phyloP scores from a whole-genome alignment of 2,888 invertebrate genomes.

The Baccha elongata region DNA sequence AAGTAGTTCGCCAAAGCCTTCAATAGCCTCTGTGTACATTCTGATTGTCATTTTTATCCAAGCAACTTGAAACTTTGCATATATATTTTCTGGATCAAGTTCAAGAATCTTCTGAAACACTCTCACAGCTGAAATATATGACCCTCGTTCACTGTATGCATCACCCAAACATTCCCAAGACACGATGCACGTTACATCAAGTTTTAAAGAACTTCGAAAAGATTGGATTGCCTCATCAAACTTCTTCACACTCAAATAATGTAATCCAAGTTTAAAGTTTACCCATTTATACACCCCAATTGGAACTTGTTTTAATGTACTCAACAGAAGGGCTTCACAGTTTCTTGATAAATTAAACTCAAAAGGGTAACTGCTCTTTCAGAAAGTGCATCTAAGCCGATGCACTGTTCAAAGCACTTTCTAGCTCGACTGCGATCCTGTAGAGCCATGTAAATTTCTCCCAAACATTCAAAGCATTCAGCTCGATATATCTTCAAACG shows the following conservation, averaged over 20 bases:
- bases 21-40: constrained; percentile 84
- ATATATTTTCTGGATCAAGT: constrained; percentile 86
- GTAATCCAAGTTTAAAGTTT: constrained; percentile 91
- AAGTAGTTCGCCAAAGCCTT: constrained; percentile 87
- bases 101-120: constrained; percentile 91
- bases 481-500: constrained; percentile 89
- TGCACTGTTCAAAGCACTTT: constrained; percentile 93
- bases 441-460: constrained; percentile 87
- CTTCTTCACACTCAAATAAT: constrained; percentile 89
- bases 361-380: constrained; percentile 88
- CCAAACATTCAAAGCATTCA: constrained; percentile 89
- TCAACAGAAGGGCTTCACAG: constrained; percentile 81
- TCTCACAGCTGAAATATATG: constrained; percentile 94
- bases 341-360: constrained; percentile 88
- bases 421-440: constrained; percentile 89
- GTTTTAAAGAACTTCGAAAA: constrained; percentile 88
- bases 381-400: constrained; percentile 87
- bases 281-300: constrained; percentile 87
- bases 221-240: constrained; percentile 89
- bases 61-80: constrained; percentile 90
- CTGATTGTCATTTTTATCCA: constrained; percentile 85
- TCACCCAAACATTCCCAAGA: constrained; percentile 96
- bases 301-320: constrained; percentile 82
- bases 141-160: constrained; percentile 93
- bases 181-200: constrained; percentile 87